Percentiles rank a stretch among this genome's conserved stretches.
Conservation (phyloP, 2,797 vertebrate genomes). For the Agapornis canus region DNA sequence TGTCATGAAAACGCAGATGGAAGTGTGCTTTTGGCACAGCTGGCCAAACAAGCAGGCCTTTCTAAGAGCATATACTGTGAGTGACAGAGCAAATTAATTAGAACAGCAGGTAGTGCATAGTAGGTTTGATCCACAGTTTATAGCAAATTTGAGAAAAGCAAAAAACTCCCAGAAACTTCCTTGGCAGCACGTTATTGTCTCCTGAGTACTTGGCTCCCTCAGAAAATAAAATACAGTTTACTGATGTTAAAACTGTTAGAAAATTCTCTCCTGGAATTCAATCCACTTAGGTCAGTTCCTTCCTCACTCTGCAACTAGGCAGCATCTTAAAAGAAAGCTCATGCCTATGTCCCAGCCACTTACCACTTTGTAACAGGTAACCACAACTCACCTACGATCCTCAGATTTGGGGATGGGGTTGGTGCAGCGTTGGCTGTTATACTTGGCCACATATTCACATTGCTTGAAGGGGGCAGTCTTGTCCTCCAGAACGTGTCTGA, state of each 20-base stretch:
- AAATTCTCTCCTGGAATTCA: not conserved
- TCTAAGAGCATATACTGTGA: not conserved
- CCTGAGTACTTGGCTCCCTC: not conserved
- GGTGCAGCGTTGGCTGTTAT: slow-evolving; percentile 99
- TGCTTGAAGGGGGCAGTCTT: slow-evolving; percentile 99
- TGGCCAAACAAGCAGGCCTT: not conserved
- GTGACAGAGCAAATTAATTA: not conserved
- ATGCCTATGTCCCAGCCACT: not conserved
- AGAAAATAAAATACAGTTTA: slow-evolving; percentile 21
- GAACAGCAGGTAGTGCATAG: not conserved
- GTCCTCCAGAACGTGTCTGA: slow-evolving; percentile 99
- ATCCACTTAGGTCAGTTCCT: not conserved
- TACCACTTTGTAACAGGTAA: not conserved
- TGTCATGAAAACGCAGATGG: not conserved
- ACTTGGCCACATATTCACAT: slow-evolving; percentile 99
- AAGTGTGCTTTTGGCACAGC: not conserved
- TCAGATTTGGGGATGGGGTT: slow-evolving; percentile 99
- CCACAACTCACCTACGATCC: slow-evolving; percentile 90
- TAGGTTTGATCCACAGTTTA: not conserved
- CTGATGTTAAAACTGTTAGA: not conserved
- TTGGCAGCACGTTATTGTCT: not conserved
- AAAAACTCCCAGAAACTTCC: not conserved
- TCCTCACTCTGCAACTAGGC: not conserved
- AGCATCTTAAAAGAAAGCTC: not conserved
- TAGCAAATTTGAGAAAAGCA: not conserved